Evolutionary conservation across 2,113 vertebrate species (phyloP).

Genomic region (Eptesicus fuscus): DNA sequence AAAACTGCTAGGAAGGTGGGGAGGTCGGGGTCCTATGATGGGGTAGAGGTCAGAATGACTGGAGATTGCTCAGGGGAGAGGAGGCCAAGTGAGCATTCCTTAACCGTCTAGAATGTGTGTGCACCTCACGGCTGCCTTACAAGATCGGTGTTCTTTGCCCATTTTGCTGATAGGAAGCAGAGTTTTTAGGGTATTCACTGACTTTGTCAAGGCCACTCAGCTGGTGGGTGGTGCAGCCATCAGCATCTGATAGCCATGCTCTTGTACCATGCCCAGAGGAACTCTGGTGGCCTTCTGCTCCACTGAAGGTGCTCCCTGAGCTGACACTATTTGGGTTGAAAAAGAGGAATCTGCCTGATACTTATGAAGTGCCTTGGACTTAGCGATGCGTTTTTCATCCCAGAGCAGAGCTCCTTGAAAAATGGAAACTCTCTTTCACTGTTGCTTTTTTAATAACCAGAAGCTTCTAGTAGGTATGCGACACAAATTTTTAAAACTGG

Average conservation of each 20-base stretch:
- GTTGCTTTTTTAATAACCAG: neutral
- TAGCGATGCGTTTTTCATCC: neutral
- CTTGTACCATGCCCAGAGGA: neutral
- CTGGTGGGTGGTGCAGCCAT: neutral
- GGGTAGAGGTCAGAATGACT: accelerated
- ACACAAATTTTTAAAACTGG: neutral
- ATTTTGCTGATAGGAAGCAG: neutral
- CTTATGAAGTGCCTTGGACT: neutral
- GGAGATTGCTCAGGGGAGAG: no score
- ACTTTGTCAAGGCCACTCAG: neutral
- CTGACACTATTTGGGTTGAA: neutral
- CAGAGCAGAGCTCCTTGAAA: neutral
- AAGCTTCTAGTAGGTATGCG: neutral
- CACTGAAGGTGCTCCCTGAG: neutral
- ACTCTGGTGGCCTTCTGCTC: no score
- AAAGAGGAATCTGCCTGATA: neutral
- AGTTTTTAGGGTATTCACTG: neutral
- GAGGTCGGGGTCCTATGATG: no score
- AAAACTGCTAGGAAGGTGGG: neutral
- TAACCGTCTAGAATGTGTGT: accelerated
- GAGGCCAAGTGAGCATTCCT: neutral
- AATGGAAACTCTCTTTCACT: neutral
- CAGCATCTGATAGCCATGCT: no score
- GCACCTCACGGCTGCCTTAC: neutral
- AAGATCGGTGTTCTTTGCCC: neutral